Base-by-base conservation (phyloP, 2,797 vertebrate genomes). In the Spheniscus humboldti region DNA sequence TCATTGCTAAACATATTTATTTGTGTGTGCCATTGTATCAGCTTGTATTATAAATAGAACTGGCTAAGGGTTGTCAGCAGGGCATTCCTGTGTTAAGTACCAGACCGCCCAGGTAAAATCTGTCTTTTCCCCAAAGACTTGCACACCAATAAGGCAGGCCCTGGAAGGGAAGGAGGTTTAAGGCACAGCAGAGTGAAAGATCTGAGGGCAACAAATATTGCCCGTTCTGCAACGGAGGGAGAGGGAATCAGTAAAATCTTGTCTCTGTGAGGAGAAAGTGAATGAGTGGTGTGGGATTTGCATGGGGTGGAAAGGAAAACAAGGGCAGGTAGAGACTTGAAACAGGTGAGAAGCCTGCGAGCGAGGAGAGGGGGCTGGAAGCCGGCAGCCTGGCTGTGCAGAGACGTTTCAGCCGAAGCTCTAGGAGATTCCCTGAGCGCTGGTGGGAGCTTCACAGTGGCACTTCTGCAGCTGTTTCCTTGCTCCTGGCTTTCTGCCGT, bases 1-100 rank as follows among this genome's bases (percentile, higher is more conserved):
- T 55, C 3, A 0, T 33, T 68, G 43, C 79, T 75, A 3, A 78
- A 73, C 24, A 0, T 53, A 22, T 8, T 33, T 33, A 0, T 6
- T 10, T 59, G 55, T 68, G 85, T 76, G 60, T 78, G 83, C 72
- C 86, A 19, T 27, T 33, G 33, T 64, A n/a, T 56, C 63, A 24
- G 71, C 83, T 35, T 11, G 74, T 64, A 2, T n/a, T 76, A 25
- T 2, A 62, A 45, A 39, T 35, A 19, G 56, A 45, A 22, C 24
- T 62, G 90, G 83, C 75, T 13, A 2, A 9, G 80, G 84, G 86
- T 89, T 87, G 86, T n/a, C 87, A 43, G 89, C 7, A 2, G 74
- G 75, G 82, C 52, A 41, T 79, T 95, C 77, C 84, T 52, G 5
- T 47, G 81, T 16, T 6, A 8, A 45, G 68, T 13, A 56, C 76